Evolutionary conservation across 2,888 invertebrate genomes (phyloP), one percentile per base, ranked within the genome.

Genomic region (Rhorus exstirpatorius): DNA sequence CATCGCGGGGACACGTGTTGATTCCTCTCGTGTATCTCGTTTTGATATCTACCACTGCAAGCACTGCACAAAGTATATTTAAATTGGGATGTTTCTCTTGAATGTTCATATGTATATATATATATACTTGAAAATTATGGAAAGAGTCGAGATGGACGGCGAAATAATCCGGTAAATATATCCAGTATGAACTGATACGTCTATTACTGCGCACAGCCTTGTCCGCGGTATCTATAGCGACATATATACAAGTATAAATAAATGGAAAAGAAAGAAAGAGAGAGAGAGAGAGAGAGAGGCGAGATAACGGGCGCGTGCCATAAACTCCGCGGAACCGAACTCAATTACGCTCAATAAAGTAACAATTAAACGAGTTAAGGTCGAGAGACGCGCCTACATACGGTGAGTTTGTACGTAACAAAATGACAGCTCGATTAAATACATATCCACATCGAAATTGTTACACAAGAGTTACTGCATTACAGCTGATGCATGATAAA

Each of bases 331-430:
- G 76, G 67, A 85, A 86, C 87, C 89, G 89, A 89, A 91, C 88
- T 91, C 88, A 90, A 92, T 91, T 91, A 91, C 88, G 84, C 86
- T 83, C 90, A 90, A 90, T 91, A 90, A 91, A 90, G 88, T 86
- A 86, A 84, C 90, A 89, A 91, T 91, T 91, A 90, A 90, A 88
- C 81, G 87, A 65, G 86, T 80, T 84, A 83, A 84, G 87, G n/a
- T n/a, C n/a, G n/a, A n/a, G n/a, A n/a, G n/a, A n/a, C n/a, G n/a
- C n/a, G n/a, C n/a, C n/a, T n/a, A n/a, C n/a, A n/a, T n/a, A n/a
- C n/a, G n/a, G n/a, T n/a, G n/a, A n/a, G n/a, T n/a, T n/a, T n/a
- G n/a, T n/a, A 86, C 88, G 88, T 83, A 77, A 35, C 17, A 0
- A 35, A 21, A 10, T 19, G 19, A 46, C 49, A 61, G 35, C 10